Evolutionary conservation across 2,113 vertebrate species (phyloP).

Genomic region (Nothoprocta perdicaria): DNA sequence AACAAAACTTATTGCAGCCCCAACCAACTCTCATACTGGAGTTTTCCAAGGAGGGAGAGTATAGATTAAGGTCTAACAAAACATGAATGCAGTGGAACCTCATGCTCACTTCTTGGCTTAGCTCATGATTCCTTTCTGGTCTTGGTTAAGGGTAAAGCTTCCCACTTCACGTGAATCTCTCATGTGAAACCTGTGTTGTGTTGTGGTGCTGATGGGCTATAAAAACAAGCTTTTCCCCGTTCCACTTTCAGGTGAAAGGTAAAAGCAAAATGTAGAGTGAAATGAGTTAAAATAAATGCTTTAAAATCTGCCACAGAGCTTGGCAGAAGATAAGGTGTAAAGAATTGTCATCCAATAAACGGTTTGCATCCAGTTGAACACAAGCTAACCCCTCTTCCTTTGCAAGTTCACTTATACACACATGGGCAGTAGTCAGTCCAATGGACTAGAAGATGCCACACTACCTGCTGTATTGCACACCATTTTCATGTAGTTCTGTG

Average conservation of each 20-base stretch:
- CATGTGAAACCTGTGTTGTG: not conserved
- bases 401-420: accelerated
- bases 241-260: not conserved
- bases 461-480: not conserved
- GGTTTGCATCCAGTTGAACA: not conserved
- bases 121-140: not conserved
- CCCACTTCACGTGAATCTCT: not conserved
- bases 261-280: not conserved
- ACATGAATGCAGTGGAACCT: not conserved
- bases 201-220: not conserved
- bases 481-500: not conserved
- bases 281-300: not conserved
- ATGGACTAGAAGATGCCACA: not conserved
- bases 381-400: not conserved
- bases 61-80: not conserved
- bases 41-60: not conserved
- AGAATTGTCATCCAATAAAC: not conserved
- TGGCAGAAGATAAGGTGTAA: not conserved
- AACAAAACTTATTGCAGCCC: not conserved
- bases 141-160: not conserved
- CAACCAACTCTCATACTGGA: not conserved
- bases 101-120: not conserved
- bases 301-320: not conserved
- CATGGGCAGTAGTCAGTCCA: not conserved
- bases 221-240: not conserved